Evolutionary conservation across 2,888 invertebrate genomes (phyloP), one percentile per base, ranked within the genome.

Genomic region (Nemoura dubitans): DNA sequence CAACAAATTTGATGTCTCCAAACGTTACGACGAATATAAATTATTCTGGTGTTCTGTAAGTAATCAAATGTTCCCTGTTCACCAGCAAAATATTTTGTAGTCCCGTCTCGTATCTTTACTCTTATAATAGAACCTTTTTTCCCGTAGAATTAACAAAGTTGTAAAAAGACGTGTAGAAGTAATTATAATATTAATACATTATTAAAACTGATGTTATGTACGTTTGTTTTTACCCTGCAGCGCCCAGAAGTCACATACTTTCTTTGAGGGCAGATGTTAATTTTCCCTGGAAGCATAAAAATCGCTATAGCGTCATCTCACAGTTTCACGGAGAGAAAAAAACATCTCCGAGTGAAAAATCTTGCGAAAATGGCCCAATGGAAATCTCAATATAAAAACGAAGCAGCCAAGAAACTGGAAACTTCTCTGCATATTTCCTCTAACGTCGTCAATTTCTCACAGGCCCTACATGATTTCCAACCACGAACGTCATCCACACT

Each of bases 401-500:
- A 59, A 59, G 16, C 83, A 30, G 28, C 81, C 16, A 28, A 29
- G 28, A 29, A 81, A 30, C 81, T 27, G 28, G n/a, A 81, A 81
- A 81, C 29, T 81, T 81, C 30, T 27, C 30, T 6, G n/a, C 29
- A 30, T 30, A 10, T 59, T 59, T 59, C 21, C 59, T 59, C 14
- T 10, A 81, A 30, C 81, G 28, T 30, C 27, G 29, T 83, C 84
- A 26, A 84, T 84, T 84, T 76, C 76, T 84, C 84, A 84, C 84
- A 76, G 78, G 28, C 6, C n/a, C 2, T 27, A n/a, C 28, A 26
- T 78, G 26, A 27, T 30, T 81, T 81, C 30, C 59, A 3, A 84
- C 76, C 87, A 25, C 85, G 42, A 85, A 83, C 59, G 87, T 87
- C 86, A 87, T 76, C 87, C 43, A 42, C 87, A 87, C 87, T 82